phyloP scores from a whole-genome alignment of 2,888 invertebrate genomes.

The Drosophila tanythrix region DNA sequence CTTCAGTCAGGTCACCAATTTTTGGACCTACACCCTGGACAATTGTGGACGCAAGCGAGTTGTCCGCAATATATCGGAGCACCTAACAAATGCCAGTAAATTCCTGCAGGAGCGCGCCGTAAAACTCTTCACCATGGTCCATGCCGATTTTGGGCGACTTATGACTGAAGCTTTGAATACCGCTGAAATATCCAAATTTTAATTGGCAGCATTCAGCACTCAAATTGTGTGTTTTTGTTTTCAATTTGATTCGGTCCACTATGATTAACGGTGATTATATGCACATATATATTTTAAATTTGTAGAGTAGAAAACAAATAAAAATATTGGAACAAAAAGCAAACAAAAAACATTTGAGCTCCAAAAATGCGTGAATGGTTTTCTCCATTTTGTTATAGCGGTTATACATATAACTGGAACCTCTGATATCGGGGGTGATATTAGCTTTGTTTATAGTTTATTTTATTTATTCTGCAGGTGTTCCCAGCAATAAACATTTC shows the following conservation, averaged over 20 bases:
- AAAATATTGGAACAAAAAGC: background rate
- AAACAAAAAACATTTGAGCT: background rate
- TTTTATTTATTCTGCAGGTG: background rate
- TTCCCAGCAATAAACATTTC: background rate
- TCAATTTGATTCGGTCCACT: background rate
- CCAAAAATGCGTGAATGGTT: background rate
- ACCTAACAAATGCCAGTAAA: constrained; percentile 91
- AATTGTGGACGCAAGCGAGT: constrained; percentile 90
- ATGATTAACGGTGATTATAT: background rate
- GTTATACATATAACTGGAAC: too few relatives aligned
- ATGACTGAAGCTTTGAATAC: constrained; percentile 87
- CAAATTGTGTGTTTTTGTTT: background rate
- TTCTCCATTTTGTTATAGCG: background rate
- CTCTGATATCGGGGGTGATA: background rate
- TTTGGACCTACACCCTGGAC: constrained; percentile 93
- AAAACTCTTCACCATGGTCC: constrained; percentile 92
- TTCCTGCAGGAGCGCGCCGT: constrained; percentile 95
- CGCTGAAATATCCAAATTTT: constrained; percentile 69
- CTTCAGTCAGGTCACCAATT: constrained; percentile 92
- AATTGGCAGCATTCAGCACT: constrained; percentile 7
- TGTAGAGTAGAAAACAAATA: background rate
- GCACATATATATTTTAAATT: background rate
- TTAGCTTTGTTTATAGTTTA: background rate
- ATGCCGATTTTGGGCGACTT: constrained; percentile 91
- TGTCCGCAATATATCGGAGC: constrained; percentile 92